These are phyloP conservation scores for Steatornis caripensis DNA, from an alignment of 2,113 vertebrate genomes.

Conservation along the genomic window DNA sequence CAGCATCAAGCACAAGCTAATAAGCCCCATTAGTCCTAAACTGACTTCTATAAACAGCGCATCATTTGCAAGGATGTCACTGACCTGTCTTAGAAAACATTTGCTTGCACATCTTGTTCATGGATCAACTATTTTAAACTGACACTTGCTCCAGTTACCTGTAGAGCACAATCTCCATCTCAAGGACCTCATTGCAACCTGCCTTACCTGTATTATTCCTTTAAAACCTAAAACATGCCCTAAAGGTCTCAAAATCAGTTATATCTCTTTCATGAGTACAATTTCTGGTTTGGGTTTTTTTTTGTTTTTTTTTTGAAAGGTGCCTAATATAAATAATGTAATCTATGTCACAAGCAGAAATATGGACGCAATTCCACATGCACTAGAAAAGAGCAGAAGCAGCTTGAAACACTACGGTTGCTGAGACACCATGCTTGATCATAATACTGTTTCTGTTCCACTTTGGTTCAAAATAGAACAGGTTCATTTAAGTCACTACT, in stretches of 20 bases:
- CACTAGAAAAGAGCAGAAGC: not conserved
- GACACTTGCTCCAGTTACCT: not conserved
- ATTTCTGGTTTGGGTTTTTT: not conserved
- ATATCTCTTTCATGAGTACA: not conserved
- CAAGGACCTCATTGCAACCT: not conserved
- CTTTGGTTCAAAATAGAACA: not conserved
- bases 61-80: not conserved
- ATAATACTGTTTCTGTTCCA: not conserved
- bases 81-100: not conserved
- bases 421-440: not conserved
- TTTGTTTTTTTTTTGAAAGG: not conserved
- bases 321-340: not conserved
- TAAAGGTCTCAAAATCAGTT: not conserved
- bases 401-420: not conserved
- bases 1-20: not conserved
- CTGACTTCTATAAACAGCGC: not conserved
- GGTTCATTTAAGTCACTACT: not conserved
- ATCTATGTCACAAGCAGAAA: not conserved
- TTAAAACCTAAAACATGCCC: not conserved
- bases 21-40: not conserved
- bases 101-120: not conserved
- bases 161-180: not conserved
- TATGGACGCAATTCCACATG: rapidly evolving
- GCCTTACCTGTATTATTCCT: not conserved
- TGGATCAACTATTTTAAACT: not conserved